Percentiles rank a stretch among this genome's conserved stretches.
These are phyloP conservation scores for Ditylenchus weischeri DNA, from an alignment of 2,888 invertebrate genomes.

Conservation along the genomic window DNA sequence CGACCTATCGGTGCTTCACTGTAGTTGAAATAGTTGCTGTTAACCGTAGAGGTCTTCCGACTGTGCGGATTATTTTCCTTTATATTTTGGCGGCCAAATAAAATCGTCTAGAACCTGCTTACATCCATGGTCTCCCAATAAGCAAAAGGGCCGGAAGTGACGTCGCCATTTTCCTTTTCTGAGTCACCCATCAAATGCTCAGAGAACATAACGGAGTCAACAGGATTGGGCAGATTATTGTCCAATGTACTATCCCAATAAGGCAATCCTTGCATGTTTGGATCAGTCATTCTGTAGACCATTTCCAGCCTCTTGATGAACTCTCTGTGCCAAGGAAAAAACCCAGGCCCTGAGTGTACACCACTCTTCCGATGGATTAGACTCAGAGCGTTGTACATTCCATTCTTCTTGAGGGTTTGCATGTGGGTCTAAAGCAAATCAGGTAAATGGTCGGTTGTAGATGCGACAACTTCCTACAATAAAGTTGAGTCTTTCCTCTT, in stretches of 20 bases:
- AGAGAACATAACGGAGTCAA: slow-evolving; percentile 59
- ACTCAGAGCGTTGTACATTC: slow-evolving; percentile 43
- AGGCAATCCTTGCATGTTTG: slow-evolving; percentile 49
- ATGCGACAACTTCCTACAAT: background rate
- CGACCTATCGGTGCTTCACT: too few relatives aligned
- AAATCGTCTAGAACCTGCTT: background rate
- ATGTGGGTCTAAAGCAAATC: background rate
- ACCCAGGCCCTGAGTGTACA: slow-evolving; percentile 53
- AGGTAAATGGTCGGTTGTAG: background rate
- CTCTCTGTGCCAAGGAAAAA: slow-evolving; percentile 53
- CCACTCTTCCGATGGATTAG: slow-evolving; percentile 42
- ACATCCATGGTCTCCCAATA: slow-evolving; percentile 58
- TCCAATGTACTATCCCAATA: slow-evolving; percentile 61
- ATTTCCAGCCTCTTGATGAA: slow-evolving; percentile 50
- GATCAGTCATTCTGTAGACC: slow-evolving; percentile 45
- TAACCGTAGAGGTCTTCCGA: too few relatives aligned
- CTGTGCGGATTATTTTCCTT: too few relatives aligned
- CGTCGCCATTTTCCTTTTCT: slow-evolving; percentile 52
- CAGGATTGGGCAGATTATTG: slow-evolving; percentile 54
- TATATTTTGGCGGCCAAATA: too few relatives aligned
- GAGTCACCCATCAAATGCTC: slow-evolving; percentile 56
- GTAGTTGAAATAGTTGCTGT: too few relatives aligned
- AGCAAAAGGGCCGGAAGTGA: slow-evolving; percentile 58
- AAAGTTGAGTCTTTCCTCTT: slow-evolving; percentile 36
- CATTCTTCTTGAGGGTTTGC: slow-evolving; percentile 41